Conservation (phyloP, 2,888 invertebrate genomes). For the Drosophila conformis region DNA sequence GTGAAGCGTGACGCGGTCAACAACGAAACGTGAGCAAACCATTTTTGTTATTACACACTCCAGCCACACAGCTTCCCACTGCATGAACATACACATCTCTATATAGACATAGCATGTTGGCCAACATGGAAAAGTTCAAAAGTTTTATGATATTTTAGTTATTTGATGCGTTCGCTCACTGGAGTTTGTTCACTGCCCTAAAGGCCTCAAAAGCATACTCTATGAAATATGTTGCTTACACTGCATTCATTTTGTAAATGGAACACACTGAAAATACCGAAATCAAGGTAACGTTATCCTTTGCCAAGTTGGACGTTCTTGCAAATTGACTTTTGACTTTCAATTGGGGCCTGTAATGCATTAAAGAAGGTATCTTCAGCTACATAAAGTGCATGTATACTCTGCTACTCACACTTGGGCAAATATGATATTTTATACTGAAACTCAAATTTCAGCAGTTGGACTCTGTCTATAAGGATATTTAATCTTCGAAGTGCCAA, state of each 20-base stretch:
- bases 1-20: constrained; percentile 76
- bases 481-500: neutral
- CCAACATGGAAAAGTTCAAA: constrained; percentile 57
- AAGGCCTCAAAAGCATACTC: constrained; percentile 17
- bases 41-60: constrained; percentile 67
- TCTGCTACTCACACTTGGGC: neutral
- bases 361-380: neutral
- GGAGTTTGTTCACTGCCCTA: constrained; percentile 26
- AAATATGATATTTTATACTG: neutral
- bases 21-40: constrained; percentile 72
- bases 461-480: neutral
- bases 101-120: constrained; percentile 31
- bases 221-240: constrained; percentile 37
- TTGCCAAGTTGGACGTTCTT: neutral
- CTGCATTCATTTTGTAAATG: constrained; percentile 52
- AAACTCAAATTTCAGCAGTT: neutral
- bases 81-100: constrained; percentile 9
- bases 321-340: neutral
- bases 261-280: constrained; percentile 10
- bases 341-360: neutral
- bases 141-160: constrained; percentile 73
- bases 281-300: neutral
- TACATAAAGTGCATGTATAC: neutral
- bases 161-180: constrained; percentile 52
- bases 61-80: constrained; percentile 5